A percentile compares a stretch with the other conserved stretches of the same genome.
Conservation (phyloP, 2,888 invertebrate species). For the Teleogryllus oceanicus region DNA sequence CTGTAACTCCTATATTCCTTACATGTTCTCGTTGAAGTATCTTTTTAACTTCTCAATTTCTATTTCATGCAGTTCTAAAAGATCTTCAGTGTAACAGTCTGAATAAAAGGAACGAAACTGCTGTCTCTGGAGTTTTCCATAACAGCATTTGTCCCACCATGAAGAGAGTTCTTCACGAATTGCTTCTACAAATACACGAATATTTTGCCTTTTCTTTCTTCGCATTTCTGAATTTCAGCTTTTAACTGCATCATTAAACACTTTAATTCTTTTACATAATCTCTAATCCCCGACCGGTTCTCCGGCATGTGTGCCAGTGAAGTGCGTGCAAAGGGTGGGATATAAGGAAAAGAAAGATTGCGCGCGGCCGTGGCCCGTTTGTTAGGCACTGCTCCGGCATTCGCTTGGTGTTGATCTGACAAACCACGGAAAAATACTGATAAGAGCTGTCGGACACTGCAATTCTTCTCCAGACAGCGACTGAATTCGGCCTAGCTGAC, state of each 20-base stretch:
- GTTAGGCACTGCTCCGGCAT: no score
- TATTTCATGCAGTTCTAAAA: slow-evolving; percentile 72
- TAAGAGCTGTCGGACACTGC: no score
- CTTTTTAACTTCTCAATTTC: slow-evolving; percentile 67
- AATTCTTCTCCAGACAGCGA: no score
- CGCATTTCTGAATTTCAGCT: slow-evolving; percentile 68
- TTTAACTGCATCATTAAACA: background rate
- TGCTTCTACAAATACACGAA: slow-evolving; percentile 60
- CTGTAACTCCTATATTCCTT: slow-evolving; percentile 39
- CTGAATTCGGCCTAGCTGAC: no score
- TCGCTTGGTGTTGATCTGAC: no score
- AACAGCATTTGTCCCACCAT: slow-evolving; percentile 77
- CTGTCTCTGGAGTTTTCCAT: slow-evolving; percentile 58
- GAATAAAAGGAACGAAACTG: slow-evolving; percentile 63
- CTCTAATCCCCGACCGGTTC: no score
- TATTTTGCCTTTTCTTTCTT: slow-evolving; percentile 72
- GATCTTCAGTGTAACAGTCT: slow-evolving; percentile 73
- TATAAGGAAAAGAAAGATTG: no score
- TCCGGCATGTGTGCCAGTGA: no score
- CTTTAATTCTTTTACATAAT: no score
- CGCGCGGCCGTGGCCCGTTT: no score
- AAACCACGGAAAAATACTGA: no score
- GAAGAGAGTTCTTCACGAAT: slow-evolving; percentile 66
- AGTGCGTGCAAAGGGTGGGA: no score
- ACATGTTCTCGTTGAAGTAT: slow-evolving; percentile 64